A percentile compares a stretch with the other conserved stretches of the same genome.
These are phyloP conservation scores for Ceyx erithaca DNA, from an alignment of 2,797 vertebrate genomes.

Conservation along the genomic window DNA sequence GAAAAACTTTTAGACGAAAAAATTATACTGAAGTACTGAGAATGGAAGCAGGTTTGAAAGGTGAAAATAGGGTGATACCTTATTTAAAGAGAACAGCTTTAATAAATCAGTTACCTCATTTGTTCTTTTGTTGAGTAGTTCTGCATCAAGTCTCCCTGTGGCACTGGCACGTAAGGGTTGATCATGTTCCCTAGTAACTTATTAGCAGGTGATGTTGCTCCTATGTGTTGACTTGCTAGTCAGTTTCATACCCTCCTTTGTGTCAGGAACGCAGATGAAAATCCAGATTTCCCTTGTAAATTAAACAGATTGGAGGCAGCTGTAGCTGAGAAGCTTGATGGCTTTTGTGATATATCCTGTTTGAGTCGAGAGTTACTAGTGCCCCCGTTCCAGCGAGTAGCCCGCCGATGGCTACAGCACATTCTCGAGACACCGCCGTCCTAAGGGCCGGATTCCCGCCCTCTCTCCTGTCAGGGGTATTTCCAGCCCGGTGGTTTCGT, in stretches of 20 bases:
- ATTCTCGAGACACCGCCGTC: too few species aligned
- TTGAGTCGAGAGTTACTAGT: background rate
- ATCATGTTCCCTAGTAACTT: fast-evolving
- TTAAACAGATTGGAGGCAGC: too few species aligned
- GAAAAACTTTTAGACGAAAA: background rate
- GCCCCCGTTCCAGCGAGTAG: too few species aligned
- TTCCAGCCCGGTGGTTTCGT: too few species aligned
- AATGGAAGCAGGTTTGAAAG: background rate
- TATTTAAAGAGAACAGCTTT: background rate
- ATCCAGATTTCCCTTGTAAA: background rate
- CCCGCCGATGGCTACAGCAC: too few species aligned
- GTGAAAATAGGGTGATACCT: background rate
- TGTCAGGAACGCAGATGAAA: background rate
- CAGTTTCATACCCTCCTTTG: fast-evolving
- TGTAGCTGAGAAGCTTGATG: fast-evolving
- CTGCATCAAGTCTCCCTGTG: background rate
- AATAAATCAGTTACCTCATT: background rate
- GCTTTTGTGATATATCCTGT: fast-evolving
- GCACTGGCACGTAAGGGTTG: too few species aligned
- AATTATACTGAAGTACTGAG: background rate
- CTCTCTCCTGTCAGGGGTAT: background rate
- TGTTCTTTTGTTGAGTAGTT: background rate
- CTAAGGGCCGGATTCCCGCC: too few species aligned
- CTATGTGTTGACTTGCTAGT: background rate
- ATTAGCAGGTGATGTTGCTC: background rate